A percentile compares a stretch with the other conserved stretches of the same genome.
Conservation (phyloP, 35 echinoderm and acorn worm species). For the Ophiothrix spiculata region DNA sequence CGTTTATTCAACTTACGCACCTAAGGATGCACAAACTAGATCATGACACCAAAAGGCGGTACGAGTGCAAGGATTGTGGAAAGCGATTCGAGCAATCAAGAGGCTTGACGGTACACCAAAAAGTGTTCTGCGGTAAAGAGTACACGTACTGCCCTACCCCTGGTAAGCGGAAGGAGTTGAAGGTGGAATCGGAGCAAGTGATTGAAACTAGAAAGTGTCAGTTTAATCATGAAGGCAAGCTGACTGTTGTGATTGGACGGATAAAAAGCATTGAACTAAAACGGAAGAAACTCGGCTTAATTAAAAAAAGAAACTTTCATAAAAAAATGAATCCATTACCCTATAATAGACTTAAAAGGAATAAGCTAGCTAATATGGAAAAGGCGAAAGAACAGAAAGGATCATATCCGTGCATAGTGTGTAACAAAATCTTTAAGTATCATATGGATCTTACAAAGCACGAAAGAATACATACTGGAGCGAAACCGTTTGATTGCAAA, state of each 20-base stretch:
- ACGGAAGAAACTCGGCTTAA: too few relatives aligned
- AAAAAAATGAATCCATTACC: too few relatives aligned
- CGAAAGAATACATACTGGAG: conserved; percentile 47
- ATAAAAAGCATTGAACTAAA: too few relatives aligned
- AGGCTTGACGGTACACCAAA: background rate
- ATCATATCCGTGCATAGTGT: conserved; percentile 58
- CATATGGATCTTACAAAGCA: background rate
- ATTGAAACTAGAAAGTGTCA: too few relatives aligned
- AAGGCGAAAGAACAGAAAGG: conserved; percentile 45
- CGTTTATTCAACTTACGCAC: background rate
- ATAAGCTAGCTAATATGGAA: background rate
- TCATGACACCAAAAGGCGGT: background rate
- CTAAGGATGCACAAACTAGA: background rate
- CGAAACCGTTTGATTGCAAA: conserved; percentile 58
- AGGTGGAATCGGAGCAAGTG: too few relatives aligned
- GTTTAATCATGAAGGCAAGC: too few relatives aligned
- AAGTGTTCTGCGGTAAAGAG: conserved; percentile 48
- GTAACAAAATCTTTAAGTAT: conserved; percentile 31
- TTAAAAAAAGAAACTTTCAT: too few relatives aligned
- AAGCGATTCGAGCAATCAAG: background rate
- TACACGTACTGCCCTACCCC: too few relatives aligned
- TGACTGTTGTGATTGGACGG: too few relatives aligned
- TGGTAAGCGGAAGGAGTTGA: too few relatives aligned
- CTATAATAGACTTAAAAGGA: too few relatives aligned
- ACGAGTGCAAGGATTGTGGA: conserved; percentile 13